Base-by-base conservation (phyloP, 2,888 invertebrate genomes). In the Drosophila kokeensis region DNA sequence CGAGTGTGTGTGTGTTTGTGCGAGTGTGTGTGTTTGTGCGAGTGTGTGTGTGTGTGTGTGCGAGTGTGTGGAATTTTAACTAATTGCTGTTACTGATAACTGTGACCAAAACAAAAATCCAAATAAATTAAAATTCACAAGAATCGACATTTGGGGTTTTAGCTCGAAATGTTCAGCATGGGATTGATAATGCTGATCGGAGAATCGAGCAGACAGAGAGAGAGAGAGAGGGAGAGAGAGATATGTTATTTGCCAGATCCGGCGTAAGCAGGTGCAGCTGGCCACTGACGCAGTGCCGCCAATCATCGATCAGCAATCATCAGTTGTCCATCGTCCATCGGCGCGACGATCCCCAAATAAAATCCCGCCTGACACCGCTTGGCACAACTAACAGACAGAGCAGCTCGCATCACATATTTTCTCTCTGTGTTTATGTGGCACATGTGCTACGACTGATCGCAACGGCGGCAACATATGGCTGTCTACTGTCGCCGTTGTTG, bases 301-400 rank as follows among this genome's bases (percentile, higher is more conserved):
- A 48, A 49, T 24, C 49, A 32, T 21, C 27, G 49, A 50, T 60
- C 55, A 55, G 15, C 45, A 32, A 58, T 27, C 27, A 32, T 54
- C 52, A 24, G 29, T 36, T 21, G 55, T 55, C 55, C 55, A 29
- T 29, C n/a, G 55, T 29, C 38, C 24, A 54, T 15, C 21, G 52
- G 4, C 36, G 36, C 32, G 50, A 27, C 59, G 49, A 34, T 24
- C 48, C 45, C 11, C 38, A 54, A 69, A 38, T 27, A n/a, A 38
- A 54, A 59, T 61, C 62, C 62, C 79, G 90, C 87, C 92, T 92
- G 92, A 90, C 88, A 92, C 92, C 66, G 92, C 92, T 81, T 92
- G 92, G 92, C 92, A 92, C 92, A 63, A 61, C 58, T 34, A 63
- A 63, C 50, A 18, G 50, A 63, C 50, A 18, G 50, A 54, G 60